Conservation (phyloP, 2,797 vertebrate genomes). For the Semotilus atromaculatus region DNA sequence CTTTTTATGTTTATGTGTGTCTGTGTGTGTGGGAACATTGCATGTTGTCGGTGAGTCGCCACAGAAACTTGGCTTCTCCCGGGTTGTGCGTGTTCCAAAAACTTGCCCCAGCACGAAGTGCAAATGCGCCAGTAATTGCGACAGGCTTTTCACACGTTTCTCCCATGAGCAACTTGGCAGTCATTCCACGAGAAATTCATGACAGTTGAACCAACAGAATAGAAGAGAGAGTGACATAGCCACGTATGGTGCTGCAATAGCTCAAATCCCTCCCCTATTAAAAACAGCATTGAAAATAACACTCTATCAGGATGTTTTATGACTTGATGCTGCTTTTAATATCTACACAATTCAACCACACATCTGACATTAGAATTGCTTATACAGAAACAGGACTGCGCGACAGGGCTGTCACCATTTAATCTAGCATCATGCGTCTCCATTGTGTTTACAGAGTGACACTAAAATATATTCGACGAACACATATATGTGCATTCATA, state of each 20-base stretch:
- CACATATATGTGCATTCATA: slow-evolving; percentile 33
- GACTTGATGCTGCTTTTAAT: slow-evolving; percentile 62
- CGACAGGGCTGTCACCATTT: slow-evolving; percentile 64
- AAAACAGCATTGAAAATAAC: slow-evolving; percentile 66
- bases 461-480: slow-evolving; percentile 48
- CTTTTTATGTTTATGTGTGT: slow-evolving; percentile 15
- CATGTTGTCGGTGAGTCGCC: slow-evolving; percentile 30
- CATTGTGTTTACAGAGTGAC: slow-evolving; percentile 60
- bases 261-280: slow-evolving; percentile 64
- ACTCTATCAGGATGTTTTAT: slow-evolving; percentile 36
- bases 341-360: slow-evolving; percentile 69
- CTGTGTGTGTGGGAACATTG: slow-evolving; percentile 24
- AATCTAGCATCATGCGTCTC: slow-evolving; percentile 66
- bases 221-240: slow-evolving; percentile 66
- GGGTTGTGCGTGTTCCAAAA: slow-evolving; percentile 46
- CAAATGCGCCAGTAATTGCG: slow-evolving; percentile 59
- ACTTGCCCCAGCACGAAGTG: slow-evolving; percentile 52
- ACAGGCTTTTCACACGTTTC: slow-evolving; percentile 57
- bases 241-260: slow-evolving; percentile 66
- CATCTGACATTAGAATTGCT: slow-evolving; percentile 70
- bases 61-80: slow-evolving; percentile 39
- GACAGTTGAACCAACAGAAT: slow-evolving; percentile 53
- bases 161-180: slow-evolving; percentile 55
- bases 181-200: slow-evolving; percentile 52
- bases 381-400: slow-evolving; percentile 70